A percentile compares a stretch with the other conserved stretches of the same genome.
These are phyloP conservation scores for Polyodon spathula DNA, from an alignment of 2,113 vertebrate species.

Conservation along the genomic window DNA sequence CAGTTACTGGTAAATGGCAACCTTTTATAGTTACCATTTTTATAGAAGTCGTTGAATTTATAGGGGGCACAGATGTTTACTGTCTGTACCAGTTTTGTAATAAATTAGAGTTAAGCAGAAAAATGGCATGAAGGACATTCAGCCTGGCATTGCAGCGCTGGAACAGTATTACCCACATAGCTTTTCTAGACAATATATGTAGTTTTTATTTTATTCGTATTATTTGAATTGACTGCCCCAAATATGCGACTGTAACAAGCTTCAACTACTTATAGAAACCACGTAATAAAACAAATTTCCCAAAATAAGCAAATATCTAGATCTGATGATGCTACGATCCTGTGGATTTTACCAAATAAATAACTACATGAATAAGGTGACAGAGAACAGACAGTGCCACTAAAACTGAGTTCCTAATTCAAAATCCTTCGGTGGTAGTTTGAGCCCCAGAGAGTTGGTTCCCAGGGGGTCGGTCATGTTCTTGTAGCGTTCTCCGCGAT, in stretches of 20 bases:
- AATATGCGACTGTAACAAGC: too few species aligned
- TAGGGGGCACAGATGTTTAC: constrained; percentile 1
- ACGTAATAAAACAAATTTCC: too few species aligned
- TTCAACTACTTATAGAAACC: too few species aligned
- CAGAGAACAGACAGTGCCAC: constrained; percentile 21
- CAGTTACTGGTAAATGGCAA: neutral
- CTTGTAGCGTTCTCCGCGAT: constrained; percentile 93
- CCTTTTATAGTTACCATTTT: neutral
- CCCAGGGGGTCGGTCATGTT: constrained; percentile 95
- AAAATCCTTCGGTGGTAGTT: constrained; percentile 89
- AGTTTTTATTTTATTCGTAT: too few species aligned
- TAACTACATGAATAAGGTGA: too few species aligned
- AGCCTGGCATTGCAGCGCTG: too few species aligned
- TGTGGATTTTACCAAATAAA: too few species aligned
- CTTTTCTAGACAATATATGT: too few species aligned
- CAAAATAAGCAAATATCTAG: too few species aligned
- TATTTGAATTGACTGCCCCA: too few species aligned
- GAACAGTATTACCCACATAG: too few species aligned
- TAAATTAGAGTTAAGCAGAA: neutral
- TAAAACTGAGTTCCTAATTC: constrained; percentile 83
- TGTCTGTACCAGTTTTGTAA: neutral
- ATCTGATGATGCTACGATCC: too few species aligned
- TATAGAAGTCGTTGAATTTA: constrained; percentile 2
- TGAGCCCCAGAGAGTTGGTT: constrained; percentile 91
- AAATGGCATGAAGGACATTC: neutral